Evolutionary conservation across 1,140 invertebrate species (phyloP).

Genomic region (Lepidurus apus): DNA sequence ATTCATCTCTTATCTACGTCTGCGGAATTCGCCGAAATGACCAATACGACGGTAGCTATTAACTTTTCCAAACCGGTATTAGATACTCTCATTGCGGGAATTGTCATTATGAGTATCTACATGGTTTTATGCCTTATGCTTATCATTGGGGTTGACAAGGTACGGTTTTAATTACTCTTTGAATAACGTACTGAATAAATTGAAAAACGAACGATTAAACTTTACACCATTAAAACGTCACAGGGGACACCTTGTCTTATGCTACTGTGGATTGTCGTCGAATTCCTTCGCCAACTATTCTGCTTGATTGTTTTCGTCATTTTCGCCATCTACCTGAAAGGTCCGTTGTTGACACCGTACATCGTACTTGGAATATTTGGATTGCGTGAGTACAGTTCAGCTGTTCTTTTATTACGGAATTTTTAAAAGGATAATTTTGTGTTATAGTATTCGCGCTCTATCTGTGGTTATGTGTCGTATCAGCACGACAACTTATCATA

Average conservation of each 20-base stretch:
- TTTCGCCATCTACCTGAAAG: not conserved
- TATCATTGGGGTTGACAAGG: not conserved
- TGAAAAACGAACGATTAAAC: too few species aligned
- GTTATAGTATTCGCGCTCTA: not conserved
- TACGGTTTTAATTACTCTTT: not conserved
- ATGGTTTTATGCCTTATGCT: not conserved
- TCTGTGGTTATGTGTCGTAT: not conserved
- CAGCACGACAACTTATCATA: not conserved
- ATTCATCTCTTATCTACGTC: not conserved
- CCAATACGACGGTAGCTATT: not conserved
- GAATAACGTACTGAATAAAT: too few species aligned
- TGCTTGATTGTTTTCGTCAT: not conserved
- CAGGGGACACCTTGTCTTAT: not conserved
- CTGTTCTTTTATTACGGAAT: not conserved
- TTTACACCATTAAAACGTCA: too few species aligned
- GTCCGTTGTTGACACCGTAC: not conserved
- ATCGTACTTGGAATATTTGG: slow-evolving; percentile 5
- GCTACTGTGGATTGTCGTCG: not conserved
- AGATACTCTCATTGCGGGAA: not conserved
- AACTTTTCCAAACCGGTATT: not conserved
- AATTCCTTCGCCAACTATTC: slow-evolving; percentile 15
- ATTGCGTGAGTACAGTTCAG: not conserved
- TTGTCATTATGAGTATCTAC: not conserved
- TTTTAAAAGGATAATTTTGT: not conserved
- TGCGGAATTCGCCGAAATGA: not conserved